Conservation (phyloP, 2,888 invertebrate species). For the Thyatira batis region DNA sequence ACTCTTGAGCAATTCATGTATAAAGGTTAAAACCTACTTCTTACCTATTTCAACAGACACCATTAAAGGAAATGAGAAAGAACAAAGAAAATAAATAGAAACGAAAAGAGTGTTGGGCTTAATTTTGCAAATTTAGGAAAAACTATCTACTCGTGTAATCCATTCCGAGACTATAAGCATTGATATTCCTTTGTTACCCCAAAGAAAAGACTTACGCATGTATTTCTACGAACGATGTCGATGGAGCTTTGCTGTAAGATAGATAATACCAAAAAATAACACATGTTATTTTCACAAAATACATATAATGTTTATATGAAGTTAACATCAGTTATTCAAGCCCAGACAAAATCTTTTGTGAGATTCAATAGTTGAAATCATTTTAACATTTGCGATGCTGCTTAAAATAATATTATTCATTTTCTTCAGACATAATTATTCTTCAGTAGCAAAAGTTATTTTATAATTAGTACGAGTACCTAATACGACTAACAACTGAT, state of each 20-base stretch:
- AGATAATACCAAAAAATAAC: neutral
- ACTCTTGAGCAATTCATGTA: too few species aligned
- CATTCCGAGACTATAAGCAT: neutral
- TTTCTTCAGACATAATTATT: too few species aligned
- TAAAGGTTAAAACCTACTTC: too few species aligned
- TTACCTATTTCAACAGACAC: too few species aligned
- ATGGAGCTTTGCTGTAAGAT: neutral
- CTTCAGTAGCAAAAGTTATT: too few species aligned
- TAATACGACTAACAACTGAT: neutral
- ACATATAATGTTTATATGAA: neutral
- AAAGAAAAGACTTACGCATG: conserved; percentile 49
- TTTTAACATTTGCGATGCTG: too few species aligned
- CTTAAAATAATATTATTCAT: too few species aligned
- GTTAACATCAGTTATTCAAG: too few species aligned
- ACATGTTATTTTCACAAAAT: neutral
- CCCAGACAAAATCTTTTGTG: too few species aligned
- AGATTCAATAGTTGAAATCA: too few species aligned
- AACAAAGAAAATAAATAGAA: neutral
- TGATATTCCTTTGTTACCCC: neutral
- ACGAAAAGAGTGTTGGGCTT: neutral
- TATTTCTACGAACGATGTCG: conserved; percentile 48
- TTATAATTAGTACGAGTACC: too few species aligned
- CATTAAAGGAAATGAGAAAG: neutral
- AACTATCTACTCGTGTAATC: neutral
- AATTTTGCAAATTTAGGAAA: neutral